phyloP scores from a whole-genome alignment of 2,888 invertebrate species.

The Netelia melanura region DNA sequence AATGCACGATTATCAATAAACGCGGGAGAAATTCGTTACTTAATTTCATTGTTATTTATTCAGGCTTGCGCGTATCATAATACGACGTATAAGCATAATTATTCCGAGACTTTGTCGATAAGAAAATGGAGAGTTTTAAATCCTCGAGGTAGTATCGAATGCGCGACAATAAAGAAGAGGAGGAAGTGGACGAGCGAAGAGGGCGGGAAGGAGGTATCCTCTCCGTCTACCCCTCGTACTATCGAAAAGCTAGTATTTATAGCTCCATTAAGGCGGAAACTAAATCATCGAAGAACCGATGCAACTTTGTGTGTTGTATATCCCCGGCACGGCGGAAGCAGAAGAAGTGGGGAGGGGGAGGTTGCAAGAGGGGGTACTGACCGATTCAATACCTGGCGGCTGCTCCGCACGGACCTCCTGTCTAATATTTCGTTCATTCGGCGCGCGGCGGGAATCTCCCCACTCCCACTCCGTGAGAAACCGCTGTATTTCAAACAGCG shows the following conservation, averaged over 20 bases:
- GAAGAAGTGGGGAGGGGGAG: background rate
- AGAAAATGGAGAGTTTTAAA: slow-evolving; percentile 37
- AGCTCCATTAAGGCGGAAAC: slow-evolving; percentile 87
- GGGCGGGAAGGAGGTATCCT: slow-evolving; percentile 59
- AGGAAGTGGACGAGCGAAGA: slow-evolving; percentile 37
- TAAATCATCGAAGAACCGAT: slow-evolving; percentile 86
- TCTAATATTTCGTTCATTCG: slow-evolving; percentile 82
- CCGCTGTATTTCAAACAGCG: slow-evolving; percentile 77
- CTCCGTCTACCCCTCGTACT: slow-evolving; percentile 73
- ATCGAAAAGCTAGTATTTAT: slow-evolving; percentile 88
- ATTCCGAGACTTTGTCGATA: background rate
- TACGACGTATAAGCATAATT: background rate
- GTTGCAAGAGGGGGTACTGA: slow-evolving; percentile 69
- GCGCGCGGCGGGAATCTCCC: slow-evolving; percentile 69
- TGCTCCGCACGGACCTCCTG: slow-evolving; percentile 77
- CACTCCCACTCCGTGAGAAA: slow-evolving; percentile 64
- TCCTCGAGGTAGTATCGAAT: slow-evolving; percentile 29
- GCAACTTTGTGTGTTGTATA: slow-evolving; percentile 85
- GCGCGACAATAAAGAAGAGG: slow-evolving; percentile 28
- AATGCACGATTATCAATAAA: no score
- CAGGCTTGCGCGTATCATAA: no score
- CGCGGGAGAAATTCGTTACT: no score
- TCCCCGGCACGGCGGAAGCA: slow-evolving; percentile 15
- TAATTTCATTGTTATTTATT: no score
- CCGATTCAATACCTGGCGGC: slow-evolving; percentile 80